Base-by-base conservation (phyloP, 2,888 invertebrate species). In the Drosophila barbarae region DNA sequence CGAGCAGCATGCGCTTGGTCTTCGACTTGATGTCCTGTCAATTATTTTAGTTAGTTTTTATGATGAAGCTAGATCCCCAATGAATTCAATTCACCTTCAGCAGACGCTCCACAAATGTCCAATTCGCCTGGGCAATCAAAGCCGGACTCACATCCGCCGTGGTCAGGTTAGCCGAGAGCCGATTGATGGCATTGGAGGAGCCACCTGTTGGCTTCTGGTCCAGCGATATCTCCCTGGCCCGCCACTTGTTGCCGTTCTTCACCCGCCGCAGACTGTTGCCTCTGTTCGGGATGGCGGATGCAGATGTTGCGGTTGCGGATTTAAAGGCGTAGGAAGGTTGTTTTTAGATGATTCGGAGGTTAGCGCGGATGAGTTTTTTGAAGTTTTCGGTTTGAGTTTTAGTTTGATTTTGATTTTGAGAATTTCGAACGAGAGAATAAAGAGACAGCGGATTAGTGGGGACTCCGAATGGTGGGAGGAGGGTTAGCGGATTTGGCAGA, bases 1-100 rank as follows among this genome's bases (percentile, higher is more conserved):
- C 98, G n/a, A 99, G 93, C 35, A 99, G 91, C 98, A 99, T 98
- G 74, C 98, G 92, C 90, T 99, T 99, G 1, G 99, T 99, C 92
- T 98, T 95, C 53, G 94, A 93, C 90, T 96, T 96, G 80, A 96
- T 96, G 89, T 96, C 96, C 95, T 96, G 26, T 2, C 10, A 18
- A 10, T 32, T 15, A 12, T 21, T 30, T 13, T n/a, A 7, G 5
- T 1, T 10, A 36, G 12, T 13, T 23, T n/a, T 15, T 8, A n/a
- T 35, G 10, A 6, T 10, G 12, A 10, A 15, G 26, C 28, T 6
- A 5, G 1, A 23, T 10, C 6, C 5, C 7, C 3, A 1, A 26
- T 3, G 30, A 6, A 15, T 5, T 26, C 1, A 1, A 12, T 2
- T 59, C 90, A 96, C 99, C 93, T 98, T 98, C 50, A 99, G 91